phyloP scores from a whole-genome alignment of 2,888 invertebrate species.

The Apocheima hispidaria region DNA sequence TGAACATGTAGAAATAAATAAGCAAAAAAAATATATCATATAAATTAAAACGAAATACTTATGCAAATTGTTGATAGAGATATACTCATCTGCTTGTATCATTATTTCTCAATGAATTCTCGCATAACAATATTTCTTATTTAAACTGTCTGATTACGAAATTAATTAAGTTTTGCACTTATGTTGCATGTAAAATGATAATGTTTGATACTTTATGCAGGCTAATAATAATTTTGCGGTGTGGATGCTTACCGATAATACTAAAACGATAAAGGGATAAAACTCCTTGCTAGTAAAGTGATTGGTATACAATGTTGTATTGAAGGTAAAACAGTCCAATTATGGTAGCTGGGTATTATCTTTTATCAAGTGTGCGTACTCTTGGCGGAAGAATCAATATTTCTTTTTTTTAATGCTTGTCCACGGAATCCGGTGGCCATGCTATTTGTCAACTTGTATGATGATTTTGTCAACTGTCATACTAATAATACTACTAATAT shows the following conservation, averaged over 20 bases:
- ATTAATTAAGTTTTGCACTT: slow-evolving; percentile 23
- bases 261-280: slow-evolving; percentile 8
- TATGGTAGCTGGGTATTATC: not conserved
- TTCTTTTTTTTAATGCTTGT: too few species aligned
- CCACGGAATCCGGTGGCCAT: too few species aligned
- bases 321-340: not conserved
- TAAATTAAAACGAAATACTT: slow-evolving; percentile 3
- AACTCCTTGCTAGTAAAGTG: not conserved
- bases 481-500: too few species aligned
- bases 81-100: not conserved
- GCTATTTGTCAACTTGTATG: too few species aligned
- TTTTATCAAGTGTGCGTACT: not conserved
- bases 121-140: slow-evolving; percentile 8
- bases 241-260: slow-evolving; percentile 1
- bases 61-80: not conserved
- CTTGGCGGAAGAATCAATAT: too few species aligned
- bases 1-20: not conserved
- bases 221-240: not conserved
- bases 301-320: slow-evolving; percentile 11
- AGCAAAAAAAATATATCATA: not conserved
- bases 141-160: slow-evolving; percentile 2
- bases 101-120: slow-evolving; percentile 8
- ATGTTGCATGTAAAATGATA: not conserved
- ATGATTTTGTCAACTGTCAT: too few species aligned
- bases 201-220: slow-evolving; percentile 3